Evolutionary conservation across 37 sponge, comb jelly and placozoan genomes (phyloP).

Genomic region (Haliclona indistincta): DNA sequence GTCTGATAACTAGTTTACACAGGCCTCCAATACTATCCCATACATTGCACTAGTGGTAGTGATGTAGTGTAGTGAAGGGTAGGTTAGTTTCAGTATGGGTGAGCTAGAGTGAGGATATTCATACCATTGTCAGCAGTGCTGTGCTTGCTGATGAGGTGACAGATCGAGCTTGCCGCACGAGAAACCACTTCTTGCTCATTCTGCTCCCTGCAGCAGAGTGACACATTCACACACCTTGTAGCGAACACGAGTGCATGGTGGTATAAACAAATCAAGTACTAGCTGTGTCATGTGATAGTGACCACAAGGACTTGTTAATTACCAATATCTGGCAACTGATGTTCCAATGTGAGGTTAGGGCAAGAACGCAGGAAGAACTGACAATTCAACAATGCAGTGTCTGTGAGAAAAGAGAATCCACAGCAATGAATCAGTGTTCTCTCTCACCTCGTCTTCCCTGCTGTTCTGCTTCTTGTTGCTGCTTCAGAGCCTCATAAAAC

Average conservation of each 20-base stretch:
- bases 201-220: slow-evolving; percentile 36
- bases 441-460: neutral
- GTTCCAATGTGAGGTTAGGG: neutral
- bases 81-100: no score
- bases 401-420: neutral
- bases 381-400: slow-evolving; percentile 9
- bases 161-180: neutral
- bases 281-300: neutral
- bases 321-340: slow-evolving; percentile 22
- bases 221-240: neutral
- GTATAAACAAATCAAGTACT: neutral
- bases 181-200: slow-evolving; percentile 56
- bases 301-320: neutral
- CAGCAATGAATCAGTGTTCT: neutral
- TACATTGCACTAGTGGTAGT: no score
- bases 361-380: slow-evolving; percentile 17
- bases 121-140: slow-evolving; percentile 17
- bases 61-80: no score
- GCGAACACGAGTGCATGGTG: neutral
- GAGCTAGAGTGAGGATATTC: neutral
- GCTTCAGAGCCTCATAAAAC: slow-evolving; percentile 20
- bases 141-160: neutral
- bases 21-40: no score
- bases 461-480: neutral
- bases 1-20: no score